Conservation (phyloP, 2,113 vertebrate genomes). For the Heterotis niloticus region DNA sequence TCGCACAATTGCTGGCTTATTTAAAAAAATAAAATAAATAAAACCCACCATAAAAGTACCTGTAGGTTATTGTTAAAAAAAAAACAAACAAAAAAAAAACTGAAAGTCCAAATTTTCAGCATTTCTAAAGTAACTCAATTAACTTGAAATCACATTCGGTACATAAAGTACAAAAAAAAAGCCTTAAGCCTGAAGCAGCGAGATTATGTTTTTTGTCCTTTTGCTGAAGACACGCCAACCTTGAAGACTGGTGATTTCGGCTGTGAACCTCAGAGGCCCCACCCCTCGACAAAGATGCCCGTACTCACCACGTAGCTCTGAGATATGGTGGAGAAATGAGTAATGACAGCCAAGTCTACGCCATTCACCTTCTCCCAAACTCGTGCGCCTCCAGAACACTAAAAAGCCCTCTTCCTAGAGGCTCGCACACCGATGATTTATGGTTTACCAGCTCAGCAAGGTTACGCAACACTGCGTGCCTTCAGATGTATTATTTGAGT, state of each 20-base stretch:
- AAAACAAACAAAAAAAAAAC: no score
- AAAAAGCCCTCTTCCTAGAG: constrained; percentile 61
- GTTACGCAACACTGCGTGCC: constrained; percentile 79
- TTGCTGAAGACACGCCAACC: background rate
- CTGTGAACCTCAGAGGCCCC: constrained; percentile 43
- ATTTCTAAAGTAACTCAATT: no score
- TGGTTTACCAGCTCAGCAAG: constrained; percentile 72
- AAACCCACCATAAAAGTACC: no score
- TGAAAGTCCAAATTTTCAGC: no score
- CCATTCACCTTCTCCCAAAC: constrained; percentile 31
- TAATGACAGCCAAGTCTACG: background rate
- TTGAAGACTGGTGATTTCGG: constrained; percentile 33
- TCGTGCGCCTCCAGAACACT: constrained; percentile 6
- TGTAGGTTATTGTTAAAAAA: no score
- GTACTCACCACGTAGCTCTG: constrained; percentile 2
- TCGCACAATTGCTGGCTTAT: no score
- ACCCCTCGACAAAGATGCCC: constrained; percentile 33
- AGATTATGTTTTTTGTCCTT: constrained; percentile 11
- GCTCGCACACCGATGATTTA: constrained; percentile 73
- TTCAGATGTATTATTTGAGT: constrained; percentile 86
- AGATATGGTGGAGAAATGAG: constrained; percentile 30
- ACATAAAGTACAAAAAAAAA: background rate
- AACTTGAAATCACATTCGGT: no score
- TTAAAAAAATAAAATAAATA: no score
- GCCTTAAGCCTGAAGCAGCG: background rate